Conservation (phyloP, 2,797 vertebrate genomes). For the Amazona finschi region DNA sequence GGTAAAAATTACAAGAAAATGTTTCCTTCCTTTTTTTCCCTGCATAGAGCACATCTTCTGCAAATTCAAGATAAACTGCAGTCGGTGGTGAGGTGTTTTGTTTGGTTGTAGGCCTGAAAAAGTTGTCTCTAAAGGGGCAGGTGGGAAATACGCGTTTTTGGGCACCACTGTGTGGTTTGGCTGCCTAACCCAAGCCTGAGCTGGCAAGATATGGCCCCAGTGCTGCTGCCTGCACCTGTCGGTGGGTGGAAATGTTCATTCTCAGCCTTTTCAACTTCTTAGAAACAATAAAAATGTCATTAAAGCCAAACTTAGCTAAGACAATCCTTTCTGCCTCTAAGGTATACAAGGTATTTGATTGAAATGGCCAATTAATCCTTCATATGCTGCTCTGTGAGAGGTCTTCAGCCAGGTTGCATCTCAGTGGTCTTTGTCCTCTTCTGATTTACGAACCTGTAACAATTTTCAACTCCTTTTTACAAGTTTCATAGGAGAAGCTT, state of each 20-base stretch:
- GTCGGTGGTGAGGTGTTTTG: not conserved
- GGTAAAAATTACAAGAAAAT: not conserved
- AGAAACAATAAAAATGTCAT: not conserved
- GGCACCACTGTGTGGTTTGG: not conserved
- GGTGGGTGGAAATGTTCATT: not conserved
- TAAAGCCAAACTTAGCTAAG: not conserved
- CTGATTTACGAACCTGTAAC: accelerated
- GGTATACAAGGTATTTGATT: not conserved
- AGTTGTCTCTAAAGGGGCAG: not conserved
- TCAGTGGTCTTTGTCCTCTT: not conserved
- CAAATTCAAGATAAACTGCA: not conserved
- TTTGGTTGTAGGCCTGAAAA: not conserved
- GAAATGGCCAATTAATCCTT: not conserved
- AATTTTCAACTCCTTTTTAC: not conserved
- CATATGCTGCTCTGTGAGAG: not conserved
- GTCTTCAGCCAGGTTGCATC: not conserved
- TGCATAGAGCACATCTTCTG: not conserved
- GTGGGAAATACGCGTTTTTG: not conserved
- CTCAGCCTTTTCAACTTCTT: not conserved
- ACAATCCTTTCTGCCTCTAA: not conserved
- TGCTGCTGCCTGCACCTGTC: not conserved
- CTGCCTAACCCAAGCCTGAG: not conserved
- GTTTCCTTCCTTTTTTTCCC: not conserved
- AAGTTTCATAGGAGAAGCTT: not conserved
- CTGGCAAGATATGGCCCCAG: not conserved